phyloP scores from a whole-genome alignment of 2,113 vertebrate genomes.

The Onychorhynchus coronatus region DNA sequence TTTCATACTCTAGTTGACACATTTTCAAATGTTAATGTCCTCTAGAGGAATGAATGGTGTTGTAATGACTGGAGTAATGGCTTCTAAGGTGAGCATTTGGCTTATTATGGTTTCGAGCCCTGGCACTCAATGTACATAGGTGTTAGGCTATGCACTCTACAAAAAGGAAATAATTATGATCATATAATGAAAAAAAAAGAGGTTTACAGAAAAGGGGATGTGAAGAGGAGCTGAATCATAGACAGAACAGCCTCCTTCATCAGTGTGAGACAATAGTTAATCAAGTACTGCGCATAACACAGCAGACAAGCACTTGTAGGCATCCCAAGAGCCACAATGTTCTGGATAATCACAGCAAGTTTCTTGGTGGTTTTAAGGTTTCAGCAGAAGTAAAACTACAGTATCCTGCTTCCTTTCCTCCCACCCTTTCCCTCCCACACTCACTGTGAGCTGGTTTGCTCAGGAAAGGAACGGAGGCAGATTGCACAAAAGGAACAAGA shows the following conservation, averaged over 20 bases:
- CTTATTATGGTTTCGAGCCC: constrained; percentile 69
- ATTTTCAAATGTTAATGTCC: constrained; percentile 78
- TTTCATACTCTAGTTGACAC: constrained; percentile 72
- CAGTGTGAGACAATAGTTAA: constrained; percentile 63
- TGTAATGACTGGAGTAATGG: constrained; percentile 76
- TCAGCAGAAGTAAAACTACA: not conserved
- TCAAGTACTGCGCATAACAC: constrained; percentile 37
- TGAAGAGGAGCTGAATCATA: constrained; percentile 57
- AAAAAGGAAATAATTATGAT: constrained; percentile 69
- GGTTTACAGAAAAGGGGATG: constrained; percentile 46
- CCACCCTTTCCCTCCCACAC: not conserved
- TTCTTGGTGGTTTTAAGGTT: constrained; percentile 9
- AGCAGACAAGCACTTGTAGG: not conserved
- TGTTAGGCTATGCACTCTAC: constrained; percentile 63
- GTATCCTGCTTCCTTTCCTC: not conserved
- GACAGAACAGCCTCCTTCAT: constrained; percentile 52
- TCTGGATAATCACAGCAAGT: constrained; percentile 9
- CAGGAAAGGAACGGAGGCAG: not conserved
- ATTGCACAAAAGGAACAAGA: not conserved
- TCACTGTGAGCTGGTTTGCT: not conserved
- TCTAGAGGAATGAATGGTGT: constrained; percentile 70
- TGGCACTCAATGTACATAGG: constrained; percentile 63
- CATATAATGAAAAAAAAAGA: constrained; percentile 36
- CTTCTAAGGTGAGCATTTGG: constrained; percentile 70
- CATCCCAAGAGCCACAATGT: not conserved